phyloP scores from a whole-genome alignment of 2,888 invertebrate species.

The Heliconius aoede region DNA sequence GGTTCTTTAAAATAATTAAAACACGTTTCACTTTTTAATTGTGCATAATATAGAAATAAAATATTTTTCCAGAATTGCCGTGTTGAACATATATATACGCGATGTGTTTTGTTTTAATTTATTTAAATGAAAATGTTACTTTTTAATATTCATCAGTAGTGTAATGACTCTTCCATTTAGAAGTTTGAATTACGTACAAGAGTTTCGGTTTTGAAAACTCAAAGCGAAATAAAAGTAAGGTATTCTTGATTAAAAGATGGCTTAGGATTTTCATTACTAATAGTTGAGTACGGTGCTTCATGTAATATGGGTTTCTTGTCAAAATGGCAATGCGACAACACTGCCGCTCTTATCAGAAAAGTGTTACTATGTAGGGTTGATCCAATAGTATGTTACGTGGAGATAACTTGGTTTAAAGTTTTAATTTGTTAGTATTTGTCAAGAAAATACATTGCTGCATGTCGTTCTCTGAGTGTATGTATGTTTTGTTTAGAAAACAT shows the following conservation, averaged over 20 bases:
- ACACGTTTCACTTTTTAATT: slow-evolving; percentile 14
- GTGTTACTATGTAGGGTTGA: slow-evolving; percentile 27
- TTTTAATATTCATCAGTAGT: slow-evolving; percentile 6
- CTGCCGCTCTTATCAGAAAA: slow-evolving; percentile 22
- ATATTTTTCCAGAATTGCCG: not conserved
- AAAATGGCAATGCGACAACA: slow-evolving; percentile 35
- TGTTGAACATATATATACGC: not conserved
- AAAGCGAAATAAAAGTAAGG: slow-evolving; percentile 4
- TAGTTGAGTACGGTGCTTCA: slow-evolving; percentile 13
- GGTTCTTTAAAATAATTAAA: slow-evolving; percentile 1
- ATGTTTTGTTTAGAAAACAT: not conserved
- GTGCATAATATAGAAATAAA: not conserved
- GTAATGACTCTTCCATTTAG: not conserved
- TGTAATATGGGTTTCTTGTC: slow-evolving; percentile 28
- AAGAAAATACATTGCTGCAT: not conserved
- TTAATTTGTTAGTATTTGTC: not conserved
- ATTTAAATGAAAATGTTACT: slow-evolving; percentile 6
- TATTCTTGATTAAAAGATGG: slow-evolving; percentile 23
- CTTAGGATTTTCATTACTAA: slow-evolving; percentile 22
- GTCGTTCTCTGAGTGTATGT: no score
- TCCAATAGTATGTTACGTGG: not conserved
- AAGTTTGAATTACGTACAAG: slow-evolving; percentile 5
- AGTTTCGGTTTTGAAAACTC: not conserved
- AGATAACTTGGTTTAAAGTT: not conserved
- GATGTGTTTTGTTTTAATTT: not conserved